Evolutionary conservation across 2,888 invertebrate species (phyloP), one percentile per base, ranked within the genome.

Genomic region (Sarcophaga subvicina): DNA sequence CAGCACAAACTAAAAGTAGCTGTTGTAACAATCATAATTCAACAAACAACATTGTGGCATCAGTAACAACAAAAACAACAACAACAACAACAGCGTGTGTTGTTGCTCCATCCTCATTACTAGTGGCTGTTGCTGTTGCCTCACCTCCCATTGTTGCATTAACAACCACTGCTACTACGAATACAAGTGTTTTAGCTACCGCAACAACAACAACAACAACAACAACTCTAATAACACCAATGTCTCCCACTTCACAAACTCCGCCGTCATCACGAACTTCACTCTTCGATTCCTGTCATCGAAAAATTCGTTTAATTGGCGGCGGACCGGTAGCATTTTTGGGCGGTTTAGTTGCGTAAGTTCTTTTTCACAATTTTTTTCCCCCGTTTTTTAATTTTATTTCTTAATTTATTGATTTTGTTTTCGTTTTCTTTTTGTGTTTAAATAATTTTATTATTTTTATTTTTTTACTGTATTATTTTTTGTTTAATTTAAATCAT

Each of bases 271-370:
- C 95, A 89, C 94, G 95, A 88, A 94, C 95, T 88, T 96, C 96
- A 88, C 94, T 96, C 70, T 95, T 96, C 93, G 96, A 96, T 94
- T 95, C 96, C 90, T 96, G 96, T 93, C 96, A 96, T 93, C 94
- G 96, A 92, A 96, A 96, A 94, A 96, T 96, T 91, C 94, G 96
- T 89, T 94, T 96, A 91, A 95, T 96, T 92, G 95, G 96, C 90
- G 95, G 95, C 87, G 95, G 95, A 81, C 95, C 95, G 66, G 95
- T 95, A 88, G 95, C 95, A 89, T 95, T 95, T 93, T 94, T 95
- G 89, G 95, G 95, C 91, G 96, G 96, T 91, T 94, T 96, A 91
- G 96, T 96, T 92, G 95, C 96, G 96, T 96, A 95, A 96, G 96
- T 95, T 90, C 86, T 62, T 66, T 71, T 12, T 66, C 80, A 59